Evolutionary conservation across 2,113 vertebrate genomes (phyloP).

Genomic region (Proteles cristata): DNA sequence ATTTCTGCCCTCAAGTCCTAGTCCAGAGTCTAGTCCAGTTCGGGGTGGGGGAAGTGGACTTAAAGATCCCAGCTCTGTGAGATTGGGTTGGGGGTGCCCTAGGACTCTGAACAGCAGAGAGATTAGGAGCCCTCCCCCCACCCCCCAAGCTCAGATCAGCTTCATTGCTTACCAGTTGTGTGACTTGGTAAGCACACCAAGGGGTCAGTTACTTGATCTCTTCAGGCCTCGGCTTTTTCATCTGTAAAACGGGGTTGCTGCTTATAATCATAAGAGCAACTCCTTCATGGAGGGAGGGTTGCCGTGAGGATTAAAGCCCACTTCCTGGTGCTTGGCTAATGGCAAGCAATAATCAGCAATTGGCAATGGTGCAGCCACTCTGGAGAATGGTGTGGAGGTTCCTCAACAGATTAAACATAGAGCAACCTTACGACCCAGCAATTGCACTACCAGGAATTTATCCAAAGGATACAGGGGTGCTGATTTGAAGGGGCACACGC

Average conservation of each 20-base stretch:
- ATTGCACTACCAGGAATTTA: too few relatives aligned
- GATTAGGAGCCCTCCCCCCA: too few relatives aligned
- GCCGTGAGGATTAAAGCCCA: neutral
- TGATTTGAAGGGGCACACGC: too few relatives aligned
- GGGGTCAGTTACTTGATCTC: too few relatives aligned
- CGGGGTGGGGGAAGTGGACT: accelerated
- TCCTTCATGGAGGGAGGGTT: accelerated
- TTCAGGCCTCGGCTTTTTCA: neutral
- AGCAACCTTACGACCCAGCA: too few relatives aligned
- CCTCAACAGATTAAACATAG: too few relatives aligned
- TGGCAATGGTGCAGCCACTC: accelerated
- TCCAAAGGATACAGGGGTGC: too few relatives aligned
- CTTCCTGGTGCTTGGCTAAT: accelerated
- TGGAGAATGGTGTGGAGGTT: too few relatives aligned
- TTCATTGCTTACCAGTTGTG: neutral
- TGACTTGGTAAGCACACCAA: neutral
- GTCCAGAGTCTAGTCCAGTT: neutral
- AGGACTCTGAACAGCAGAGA: neutral
- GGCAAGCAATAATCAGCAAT: accelerated
- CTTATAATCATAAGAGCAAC: accelerated
- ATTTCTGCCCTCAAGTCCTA: neutral
- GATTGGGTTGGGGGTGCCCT: too few relatives aligned
- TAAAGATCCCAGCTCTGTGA: neutral
- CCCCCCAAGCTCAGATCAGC: neutral
- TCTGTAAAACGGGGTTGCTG: neutral